phyloP scores from a whole-genome alignment of 2,113 vertebrate genomes.

The Engraulis encrasicolus region DNA sequence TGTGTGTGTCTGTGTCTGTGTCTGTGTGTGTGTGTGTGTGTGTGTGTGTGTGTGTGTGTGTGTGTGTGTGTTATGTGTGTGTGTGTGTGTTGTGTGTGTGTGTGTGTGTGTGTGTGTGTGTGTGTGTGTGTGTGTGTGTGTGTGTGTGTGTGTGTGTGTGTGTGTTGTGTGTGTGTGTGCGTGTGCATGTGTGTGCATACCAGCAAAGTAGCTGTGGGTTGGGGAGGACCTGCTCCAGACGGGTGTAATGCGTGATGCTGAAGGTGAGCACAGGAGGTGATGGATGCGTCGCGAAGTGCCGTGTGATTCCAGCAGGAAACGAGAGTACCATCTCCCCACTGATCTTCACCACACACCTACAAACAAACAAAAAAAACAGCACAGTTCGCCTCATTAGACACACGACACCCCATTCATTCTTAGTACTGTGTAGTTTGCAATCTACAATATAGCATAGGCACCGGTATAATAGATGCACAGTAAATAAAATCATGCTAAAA shows the following conservation, averaged over 20 bases:
- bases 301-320: conserved; percentile 96
- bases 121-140: background rate
- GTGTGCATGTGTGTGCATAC: conserved; percentile 71
- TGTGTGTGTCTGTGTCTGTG: conserved; percentile 20
- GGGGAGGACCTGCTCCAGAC: conserved; percentile 97
- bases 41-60: background rate
- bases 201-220: conserved; percentile 99
- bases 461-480: background rate
- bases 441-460: background rate
- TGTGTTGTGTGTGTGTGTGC: background rate
- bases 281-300: conserved; percentile 97
- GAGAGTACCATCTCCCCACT: conserved; percentile 99
- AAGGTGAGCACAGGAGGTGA: conserved; percentile 93
- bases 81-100: too few relatives aligned
- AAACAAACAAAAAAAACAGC: conserved; percentile 76
- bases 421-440: too few relatives aligned
- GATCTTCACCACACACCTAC: conserved; percentile 95
- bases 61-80: too few relatives aligned
- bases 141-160: background rate
- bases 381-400: background rate
- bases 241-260: conserved; percentile 95
- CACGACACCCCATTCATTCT: background rate
- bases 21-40: background rate
- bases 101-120: conserved; percentile 27
- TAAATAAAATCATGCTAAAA: background rate